Conservation (phyloP, 1,140 invertebrate species). For the Delia radicum region DNA sequence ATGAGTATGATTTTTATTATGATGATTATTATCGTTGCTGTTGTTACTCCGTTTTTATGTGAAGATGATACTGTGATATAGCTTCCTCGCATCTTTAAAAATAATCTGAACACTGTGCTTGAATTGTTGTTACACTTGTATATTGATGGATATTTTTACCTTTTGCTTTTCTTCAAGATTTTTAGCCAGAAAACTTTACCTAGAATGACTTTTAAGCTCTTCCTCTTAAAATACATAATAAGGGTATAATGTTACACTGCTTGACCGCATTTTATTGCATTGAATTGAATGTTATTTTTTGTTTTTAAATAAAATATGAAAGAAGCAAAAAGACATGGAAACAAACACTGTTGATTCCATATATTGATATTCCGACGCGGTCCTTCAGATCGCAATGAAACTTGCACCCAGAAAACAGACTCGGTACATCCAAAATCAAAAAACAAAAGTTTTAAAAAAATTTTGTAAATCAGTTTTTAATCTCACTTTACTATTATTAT, state of each 20-base stretch:
- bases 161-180: neutral
- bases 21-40: neutral
- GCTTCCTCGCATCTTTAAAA: neutral
- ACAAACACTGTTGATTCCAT: no score
- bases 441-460: no score
- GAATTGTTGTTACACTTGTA: neutral
- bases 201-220: neutral
- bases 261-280: conserved; percentile 14
- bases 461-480: no score
- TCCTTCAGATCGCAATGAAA: no score
- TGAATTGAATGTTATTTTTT: neutral
- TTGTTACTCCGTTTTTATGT: neutral
- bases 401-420: no score
- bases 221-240: neutral
- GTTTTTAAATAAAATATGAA: neutral
- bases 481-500: no score
- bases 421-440: no score
- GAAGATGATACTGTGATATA: neutral
- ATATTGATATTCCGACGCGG: no score
- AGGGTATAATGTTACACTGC: conserved; percentile 12
- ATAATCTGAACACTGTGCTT: neutral
- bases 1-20: conserved; percentile 11
- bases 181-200: neutral
- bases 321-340: neutral
- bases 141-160: neutral